Conservation (phyloP, 2,113 vertebrate species). For the Festucalex cinctus region DNA sequence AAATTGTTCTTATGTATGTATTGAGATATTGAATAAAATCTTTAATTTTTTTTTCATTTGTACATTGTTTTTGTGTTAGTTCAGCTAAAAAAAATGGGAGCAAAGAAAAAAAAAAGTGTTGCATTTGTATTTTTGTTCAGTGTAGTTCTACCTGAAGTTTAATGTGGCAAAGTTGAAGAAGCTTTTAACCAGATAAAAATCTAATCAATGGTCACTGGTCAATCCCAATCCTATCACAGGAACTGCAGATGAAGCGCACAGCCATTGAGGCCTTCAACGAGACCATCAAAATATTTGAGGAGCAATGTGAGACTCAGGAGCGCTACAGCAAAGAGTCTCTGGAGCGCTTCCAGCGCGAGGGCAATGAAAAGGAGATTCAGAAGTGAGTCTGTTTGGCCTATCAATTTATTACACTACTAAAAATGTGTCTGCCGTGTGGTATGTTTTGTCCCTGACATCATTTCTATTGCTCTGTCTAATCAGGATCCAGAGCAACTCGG, state of each 20-base stretch:
- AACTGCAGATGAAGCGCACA: conserved; percentile 99
- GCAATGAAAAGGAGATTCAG: conserved; percentile 97
- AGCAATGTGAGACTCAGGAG: conserved; percentile 97
- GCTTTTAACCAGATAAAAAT: no score
- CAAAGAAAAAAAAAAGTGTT: no score
- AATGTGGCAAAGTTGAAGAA: neutral
- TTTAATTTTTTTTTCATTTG: no score
- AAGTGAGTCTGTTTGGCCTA: conserved; percentile 69
- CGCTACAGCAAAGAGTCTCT: conserved; percentile 96
- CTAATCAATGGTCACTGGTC: neutral
- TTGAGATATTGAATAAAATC: no score
- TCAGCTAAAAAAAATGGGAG: neutral
- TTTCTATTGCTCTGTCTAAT: neutral
- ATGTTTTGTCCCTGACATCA: neutral
- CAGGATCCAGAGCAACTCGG: conserved; percentile 94
- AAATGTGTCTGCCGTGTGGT: neutral
- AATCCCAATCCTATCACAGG: conserved; percentile 56
- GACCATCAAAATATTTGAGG: conserved; percentile 99
- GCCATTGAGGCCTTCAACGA: conserved; percentile 98
- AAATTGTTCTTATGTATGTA: no score
- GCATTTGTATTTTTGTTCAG: no score
- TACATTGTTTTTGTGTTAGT: neutral
- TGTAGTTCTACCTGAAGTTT: neutral
- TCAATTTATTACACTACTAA: neutral
- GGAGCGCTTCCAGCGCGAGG: conserved; percentile 92